Conservation (phyloP, 2,888 invertebrate genomes). For the Agrotis puta region DNA sequence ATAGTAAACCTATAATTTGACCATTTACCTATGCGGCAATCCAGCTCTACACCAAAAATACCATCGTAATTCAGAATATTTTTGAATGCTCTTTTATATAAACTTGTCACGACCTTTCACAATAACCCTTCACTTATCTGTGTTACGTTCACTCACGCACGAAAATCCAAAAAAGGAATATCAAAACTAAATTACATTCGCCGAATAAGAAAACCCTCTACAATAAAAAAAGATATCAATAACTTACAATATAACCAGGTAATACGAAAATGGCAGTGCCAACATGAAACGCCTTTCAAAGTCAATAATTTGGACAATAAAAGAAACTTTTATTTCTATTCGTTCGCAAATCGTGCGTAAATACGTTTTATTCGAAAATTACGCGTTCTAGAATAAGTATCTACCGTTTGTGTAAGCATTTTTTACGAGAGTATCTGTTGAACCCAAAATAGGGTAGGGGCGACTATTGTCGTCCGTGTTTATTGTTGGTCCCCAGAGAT, state of each 20-base stretch:
- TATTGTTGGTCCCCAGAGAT: constrained; percentile 36
- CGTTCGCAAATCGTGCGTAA: constrained; percentile 34
- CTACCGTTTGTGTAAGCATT: constrained; percentile 28
- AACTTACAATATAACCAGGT: constrained; percentile 5
- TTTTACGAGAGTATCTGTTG: constrained; percentile 39
- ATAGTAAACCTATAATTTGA: too few relatives aligned
- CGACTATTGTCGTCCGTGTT: constrained; percentile 33
- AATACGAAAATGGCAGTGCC: constrained; percentile 2
- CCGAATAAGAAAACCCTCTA: constrained; percentile 2
- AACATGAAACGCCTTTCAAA: constrained; percentile 11
- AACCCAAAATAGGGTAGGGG: constrained; percentile 28
- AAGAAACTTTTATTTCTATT: constrained; percentile 27
- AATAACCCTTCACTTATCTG: background rate
- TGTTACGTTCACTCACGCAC: background rate
- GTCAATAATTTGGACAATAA: constrained; percentile 27
- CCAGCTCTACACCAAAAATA: too few relatives aligned
- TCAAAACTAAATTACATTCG: background rate
- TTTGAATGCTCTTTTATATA: background rate
- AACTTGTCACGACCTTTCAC: background rate
- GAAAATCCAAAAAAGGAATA: background rate
- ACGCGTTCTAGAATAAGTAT: constrained; percentile 33
- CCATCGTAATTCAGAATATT: background rate
- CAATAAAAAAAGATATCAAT: background rate
- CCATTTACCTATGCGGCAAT: too few relatives aligned
- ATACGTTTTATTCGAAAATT: constrained; percentile 42